A percentile compares a stretch with the other conserved stretches of the same genome.
Conservation (phyloP, 2,113 vertebrate genomes). For the Desmodus rotundus region DNA sequence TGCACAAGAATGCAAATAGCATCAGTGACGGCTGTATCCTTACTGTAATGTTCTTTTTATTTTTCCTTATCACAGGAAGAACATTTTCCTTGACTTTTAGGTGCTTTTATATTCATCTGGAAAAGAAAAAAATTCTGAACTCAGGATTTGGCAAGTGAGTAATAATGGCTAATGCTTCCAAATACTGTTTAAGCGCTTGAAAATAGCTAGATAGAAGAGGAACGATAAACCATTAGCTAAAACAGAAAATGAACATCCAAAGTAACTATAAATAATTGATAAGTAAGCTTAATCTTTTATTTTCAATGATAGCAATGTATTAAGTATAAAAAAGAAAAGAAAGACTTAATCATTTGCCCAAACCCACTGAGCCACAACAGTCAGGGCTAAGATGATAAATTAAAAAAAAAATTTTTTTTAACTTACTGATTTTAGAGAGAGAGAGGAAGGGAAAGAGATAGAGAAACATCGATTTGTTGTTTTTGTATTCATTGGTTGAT, state of each 20-base stretch:
- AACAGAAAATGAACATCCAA: slow-evolving; percentile 13
- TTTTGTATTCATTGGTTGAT: too few species aligned
- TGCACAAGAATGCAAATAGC: not conserved
- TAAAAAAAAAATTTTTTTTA: too few species aligned
- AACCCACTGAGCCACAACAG: not conserved
- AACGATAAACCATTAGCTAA: not conserved
- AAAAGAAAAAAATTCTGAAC: slow-evolving; percentile 61
- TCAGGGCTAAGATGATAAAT: too few species aligned
- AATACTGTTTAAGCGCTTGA: not conserved
- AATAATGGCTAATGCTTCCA: not conserved
- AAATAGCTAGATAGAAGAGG: not conserved
- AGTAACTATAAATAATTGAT: not conserved
- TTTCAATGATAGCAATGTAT: not conserved
- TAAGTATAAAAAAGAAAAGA: not conserved
- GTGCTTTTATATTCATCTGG: slow-evolving; percentile 61
- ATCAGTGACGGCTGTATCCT: not conserved
- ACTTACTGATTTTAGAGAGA: too few species aligned
- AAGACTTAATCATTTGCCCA: not conserved
- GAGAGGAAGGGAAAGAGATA: too few species aligned
- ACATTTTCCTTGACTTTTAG: slow-evolving; percentile 42
- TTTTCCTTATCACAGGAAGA: slow-evolving; percentile 38
- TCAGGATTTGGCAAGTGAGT: slow-evolving; percentile 71
- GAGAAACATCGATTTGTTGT: too few species aligned
- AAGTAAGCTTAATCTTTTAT: not conserved
- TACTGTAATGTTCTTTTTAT: slow-evolving; percentile 33